Evolutionary conservation across 2,797 vertebrate species (phyloP).

Genomic region (Oophaga sylvatica): DNA sequence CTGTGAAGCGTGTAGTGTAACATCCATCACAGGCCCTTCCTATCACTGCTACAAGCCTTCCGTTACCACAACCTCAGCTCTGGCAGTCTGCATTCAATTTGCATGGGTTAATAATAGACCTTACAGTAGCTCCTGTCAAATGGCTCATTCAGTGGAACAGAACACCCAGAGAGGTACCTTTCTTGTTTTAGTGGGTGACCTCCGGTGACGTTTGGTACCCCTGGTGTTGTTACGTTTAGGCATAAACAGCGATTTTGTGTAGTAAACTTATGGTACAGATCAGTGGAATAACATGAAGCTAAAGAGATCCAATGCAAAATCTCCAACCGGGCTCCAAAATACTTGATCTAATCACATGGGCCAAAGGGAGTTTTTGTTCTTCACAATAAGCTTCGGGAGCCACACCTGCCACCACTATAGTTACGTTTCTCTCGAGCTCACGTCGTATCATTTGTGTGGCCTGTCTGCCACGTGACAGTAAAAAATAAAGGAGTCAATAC

Average conservation of each 20-base stretch:
- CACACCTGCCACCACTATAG: too few species aligned
- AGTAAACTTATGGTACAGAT: background rate
- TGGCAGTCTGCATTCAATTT: constrained; percentile 42
- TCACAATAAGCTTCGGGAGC: too few species aligned
- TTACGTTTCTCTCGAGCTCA: too few species aligned
- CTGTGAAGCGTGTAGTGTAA: constrained; percentile 69
- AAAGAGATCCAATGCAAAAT: too few species aligned
- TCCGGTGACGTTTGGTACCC: background rate
- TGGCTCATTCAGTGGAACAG: constrained; percentile 2
- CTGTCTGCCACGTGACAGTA: too few species aligned
- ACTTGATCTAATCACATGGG: too few species aligned
- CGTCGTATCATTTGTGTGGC: too few species aligned
- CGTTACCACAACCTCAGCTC: constrained; percentile 3
- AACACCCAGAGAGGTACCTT: background rate
- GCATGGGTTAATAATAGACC: constrained; percentile 46
- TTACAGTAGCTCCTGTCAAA: constrained; percentile 21
- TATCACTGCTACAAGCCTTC: constrained; percentile 69
- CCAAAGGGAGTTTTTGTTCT: too few species aligned
- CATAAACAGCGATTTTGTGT: background rate
- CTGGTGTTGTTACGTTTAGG: background rate
- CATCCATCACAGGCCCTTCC: constrained; percentile 79
- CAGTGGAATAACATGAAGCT: too few species aligned
- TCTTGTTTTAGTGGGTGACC: background rate
- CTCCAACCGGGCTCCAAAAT: too few species aligned
- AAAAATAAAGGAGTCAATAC: too few species aligned